Percentiles rank a stretch among this genome's conserved stretches.
Conservation (phyloP, 2,113 vertebrate genomes). For the Ophthalmolycus amberensis region DNA sequence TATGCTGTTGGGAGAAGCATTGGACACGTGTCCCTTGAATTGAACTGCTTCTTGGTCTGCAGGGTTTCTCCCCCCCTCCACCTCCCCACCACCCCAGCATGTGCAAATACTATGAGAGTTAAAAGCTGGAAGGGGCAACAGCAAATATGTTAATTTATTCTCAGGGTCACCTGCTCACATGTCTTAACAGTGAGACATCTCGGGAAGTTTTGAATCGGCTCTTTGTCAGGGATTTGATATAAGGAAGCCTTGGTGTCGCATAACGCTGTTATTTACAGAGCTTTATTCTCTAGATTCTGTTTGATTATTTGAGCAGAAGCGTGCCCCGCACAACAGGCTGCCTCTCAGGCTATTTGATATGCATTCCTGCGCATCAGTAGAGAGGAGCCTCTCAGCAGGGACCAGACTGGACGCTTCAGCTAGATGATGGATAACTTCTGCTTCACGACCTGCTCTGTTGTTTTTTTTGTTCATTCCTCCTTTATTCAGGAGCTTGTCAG, state of each 20-base stretch:
- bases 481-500: slow-evolving; percentile 58
- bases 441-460: slow-evolving; percentile 36
- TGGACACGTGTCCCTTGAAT: slow-evolving; percentile 17
- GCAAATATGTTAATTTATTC: slow-evolving; percentile 64
- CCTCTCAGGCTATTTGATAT: slow-evolving; percentile 69
- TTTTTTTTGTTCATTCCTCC: slow-evolving; percentile 42
- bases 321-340: slow-evolving; percentile 58
- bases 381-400: slow-evolving; percentile 69
- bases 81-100: neutral
- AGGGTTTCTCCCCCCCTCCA: neutral
- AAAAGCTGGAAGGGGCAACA: slow-evolving; percentile 47
- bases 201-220: slow-evolving; percentile 55
- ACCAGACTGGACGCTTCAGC: slow-evolving; percentile 62
- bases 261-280: slow-evolving; percentile 62
- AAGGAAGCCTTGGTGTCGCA: slow-evolving; percentile 57
- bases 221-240: slow-evolving; percentile 63
- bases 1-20: neutral
- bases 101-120: slow-evolving; percentile 33
- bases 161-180: slow-evolving; percentile 68
- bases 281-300: slow-evolving; percentile 56
- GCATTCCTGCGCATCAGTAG: slow-evolving; percentile 70
- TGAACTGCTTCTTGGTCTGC: neutral
- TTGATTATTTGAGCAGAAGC: slow-evolving; percentile 69
- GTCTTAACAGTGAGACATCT: slow-evolving; percentile 47
- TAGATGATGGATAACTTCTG: slow-evolving; percentile 70